Conservation (phyloP, 92 coral and sea anemone genomes). For the Metridium senile region DNA sequence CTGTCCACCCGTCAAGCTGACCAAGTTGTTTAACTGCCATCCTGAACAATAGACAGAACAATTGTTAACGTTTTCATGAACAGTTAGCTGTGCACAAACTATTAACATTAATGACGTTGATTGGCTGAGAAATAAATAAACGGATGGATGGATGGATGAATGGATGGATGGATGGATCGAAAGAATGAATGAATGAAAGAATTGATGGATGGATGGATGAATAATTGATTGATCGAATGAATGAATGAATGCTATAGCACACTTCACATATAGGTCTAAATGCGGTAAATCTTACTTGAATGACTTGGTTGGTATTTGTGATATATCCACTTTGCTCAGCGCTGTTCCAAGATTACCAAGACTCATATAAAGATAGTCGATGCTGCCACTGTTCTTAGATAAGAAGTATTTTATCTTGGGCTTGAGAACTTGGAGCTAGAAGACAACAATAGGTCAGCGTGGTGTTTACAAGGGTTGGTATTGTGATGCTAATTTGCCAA, state of each 20-base stretch:
- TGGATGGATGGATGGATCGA: not conserved
- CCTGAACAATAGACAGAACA: slow-evolving; percentile 23
- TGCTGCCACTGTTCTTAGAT: slow-evolving; percentile 36
- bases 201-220: no score
- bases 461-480: not conserved
- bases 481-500: no score
- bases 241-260: no score
- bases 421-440: slow-evolving; percentile 79
- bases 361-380: slow-evolving; percentile 82
- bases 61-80: no score
- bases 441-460: not conserved
- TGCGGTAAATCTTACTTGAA: slow-evolving; percentile 76
- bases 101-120: no score
- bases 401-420: slow-evolving; percentile 86
- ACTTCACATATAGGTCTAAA: no score
- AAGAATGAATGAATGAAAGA: not conserved
- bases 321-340: slow-evolving; percentile 76
- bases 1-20: slow-evolving; percentile 77
- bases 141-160: no score
- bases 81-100: no score
- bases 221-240: no score
- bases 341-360: slow-evolving; percentile 81
- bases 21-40: slow-evolving; percentile 79
- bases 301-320: slow-evolving; percentile 65
- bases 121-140: no score